Percentiles rank a stretch among this genome's conserved stretches.
These are phyloP conservation scores for Pelodiscus sinensis DNA, from an alignment of 2,113 vertebrate species.

Conservation along the genomic window DNA sequence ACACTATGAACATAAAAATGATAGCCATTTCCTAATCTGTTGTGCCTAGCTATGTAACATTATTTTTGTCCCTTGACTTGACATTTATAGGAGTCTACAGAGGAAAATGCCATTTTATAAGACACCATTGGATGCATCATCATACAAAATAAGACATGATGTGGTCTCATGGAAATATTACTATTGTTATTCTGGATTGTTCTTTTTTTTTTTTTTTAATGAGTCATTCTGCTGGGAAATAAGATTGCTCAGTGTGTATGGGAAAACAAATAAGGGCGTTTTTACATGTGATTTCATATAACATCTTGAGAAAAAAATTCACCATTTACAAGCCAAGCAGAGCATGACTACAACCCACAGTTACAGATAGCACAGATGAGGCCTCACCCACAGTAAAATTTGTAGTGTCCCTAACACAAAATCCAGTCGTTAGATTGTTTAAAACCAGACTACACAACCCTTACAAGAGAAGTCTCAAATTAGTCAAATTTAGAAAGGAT, in stretches of 20 bases:
- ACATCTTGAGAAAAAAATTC: neutral
- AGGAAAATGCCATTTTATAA: neutral
- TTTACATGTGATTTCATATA: neutral
- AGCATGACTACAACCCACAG: neutral
- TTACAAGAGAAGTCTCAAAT: neutral
- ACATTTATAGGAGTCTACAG: neutral
- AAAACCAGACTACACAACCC: neutral
- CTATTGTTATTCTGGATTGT: neutral
- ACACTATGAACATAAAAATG: neutral
- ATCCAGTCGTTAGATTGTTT: neutral
- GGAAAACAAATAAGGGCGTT: neutral
- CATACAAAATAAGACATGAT: neutral
- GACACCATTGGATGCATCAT: neutral
- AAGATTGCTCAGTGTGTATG: neutral
- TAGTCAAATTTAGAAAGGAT: neutral
- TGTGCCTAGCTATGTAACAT: fast-evolving
- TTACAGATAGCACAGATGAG: neutral
- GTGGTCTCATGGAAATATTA: neutral
- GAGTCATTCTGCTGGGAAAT: neutral
- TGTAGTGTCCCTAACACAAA: neutral
- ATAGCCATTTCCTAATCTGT: neutral
- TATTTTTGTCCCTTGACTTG: neutral
- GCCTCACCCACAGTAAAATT: neutral
- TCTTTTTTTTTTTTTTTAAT: neutral
- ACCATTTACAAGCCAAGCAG: neutral